These are phyloP conservation scores for Cassiopea xamachana DNA, from an alignment of 30 jellyfish, hydroid and myxozoan genomes.

Conservation along the genomic window DNA sequence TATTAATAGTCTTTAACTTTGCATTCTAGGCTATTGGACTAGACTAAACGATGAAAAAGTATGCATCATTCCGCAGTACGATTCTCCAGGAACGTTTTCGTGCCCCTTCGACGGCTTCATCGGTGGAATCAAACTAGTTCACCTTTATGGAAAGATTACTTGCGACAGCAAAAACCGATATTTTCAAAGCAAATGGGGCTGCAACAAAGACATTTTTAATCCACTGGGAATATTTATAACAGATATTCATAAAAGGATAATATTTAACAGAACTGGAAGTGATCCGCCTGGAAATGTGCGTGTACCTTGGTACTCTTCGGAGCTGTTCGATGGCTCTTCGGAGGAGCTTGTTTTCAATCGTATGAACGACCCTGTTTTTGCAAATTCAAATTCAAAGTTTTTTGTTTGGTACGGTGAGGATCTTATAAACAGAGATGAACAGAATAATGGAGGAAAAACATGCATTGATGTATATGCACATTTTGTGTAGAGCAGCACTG, in stretches of 20 bases:
- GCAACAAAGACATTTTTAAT: conserved; percentile 41
- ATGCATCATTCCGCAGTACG: conserved; percentile 57
- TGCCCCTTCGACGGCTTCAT: conserved; percentile 75
- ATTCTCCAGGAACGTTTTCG: conserved; percentile 63
- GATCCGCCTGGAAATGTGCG: conserved; percentile 68
- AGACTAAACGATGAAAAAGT: conserved; percentile 55
- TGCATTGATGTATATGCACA: conserved; percentile 84
- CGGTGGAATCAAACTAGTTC: conserved; percentile 74
- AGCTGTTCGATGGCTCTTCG: conserved; percentile 53
- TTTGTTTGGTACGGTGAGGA: conserved; percentile 81
- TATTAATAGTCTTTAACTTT: background rate
- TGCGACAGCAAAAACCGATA: conserved; percentile 41
- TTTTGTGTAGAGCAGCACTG: conserved; percentile 20
- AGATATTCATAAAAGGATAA: conserved; percentile 12
- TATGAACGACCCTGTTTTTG: conserved; percentile 80
- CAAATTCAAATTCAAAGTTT: conserved; percentile 35
- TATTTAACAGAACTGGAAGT: conserved; percentile 72
- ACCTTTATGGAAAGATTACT: conserved; percentile 63
- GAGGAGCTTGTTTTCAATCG: conserved; percentile 68
- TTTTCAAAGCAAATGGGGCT: conserved; percentile 74
- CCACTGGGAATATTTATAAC: conserved; percentile 70
- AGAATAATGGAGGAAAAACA: conserved; percentile 66
- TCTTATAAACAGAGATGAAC: conserved; percentile 55
- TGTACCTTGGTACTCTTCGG: conserved; percentile 61
- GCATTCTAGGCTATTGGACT: conserved; percentile 64